Conservation (phyloP, 53 echinoderm and acorn worm genomes). For the Paelopatides confundens region DNA sequence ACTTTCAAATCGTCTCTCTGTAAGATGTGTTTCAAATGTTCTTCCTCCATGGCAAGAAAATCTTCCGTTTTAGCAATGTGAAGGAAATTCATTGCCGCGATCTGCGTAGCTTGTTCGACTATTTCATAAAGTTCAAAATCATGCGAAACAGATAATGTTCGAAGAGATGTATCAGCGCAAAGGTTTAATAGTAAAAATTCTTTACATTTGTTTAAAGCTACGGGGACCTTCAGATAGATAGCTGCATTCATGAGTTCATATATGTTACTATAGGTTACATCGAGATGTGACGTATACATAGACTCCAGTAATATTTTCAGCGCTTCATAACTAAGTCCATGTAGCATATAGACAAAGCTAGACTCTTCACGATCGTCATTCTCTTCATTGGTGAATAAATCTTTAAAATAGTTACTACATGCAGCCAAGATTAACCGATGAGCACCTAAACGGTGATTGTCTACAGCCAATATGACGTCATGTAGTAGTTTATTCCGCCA, state of each 20-base stretch:
- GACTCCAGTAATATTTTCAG: constrained; percentile 80
- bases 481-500: constrained; percentile 88
- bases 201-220: constrained; percentile 73
- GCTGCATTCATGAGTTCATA: constrained; percentile 83
- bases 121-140: constrained; percentile 79
- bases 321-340: constrained; percentile 82
- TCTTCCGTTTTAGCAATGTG: constrained; percentile 59
- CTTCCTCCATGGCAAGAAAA: constrained; percentile 73
- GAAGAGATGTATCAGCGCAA: constrained; percentile 65
- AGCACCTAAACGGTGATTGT: constrained; percentile 79
- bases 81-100: constrained; percentile 72
- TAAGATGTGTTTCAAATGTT: constrained; percentile 64
- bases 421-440: constrained; percentile 87
- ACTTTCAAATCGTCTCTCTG: constrained; percentile 82
- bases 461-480: constrained; percentile 85
- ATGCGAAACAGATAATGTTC: constrained; percentile 72
- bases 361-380: constrained; percentile 67
- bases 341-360: constrained; percentile 81
- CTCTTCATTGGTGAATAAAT: constrained; percentile 80
- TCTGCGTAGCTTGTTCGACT: constrained; percentile 62
- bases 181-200: constrained; percentile 79
- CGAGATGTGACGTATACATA: constrained; percentile 83
- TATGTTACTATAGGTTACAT: constrained; percentile 73
- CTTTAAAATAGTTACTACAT: constrained; percentile 83
- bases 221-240: constrained; percentile 71